Evolutionary conservation across 2,888 invertebrate genomes (phyloP).

Genomic region (Neoitamus cyanurus): DNA sequence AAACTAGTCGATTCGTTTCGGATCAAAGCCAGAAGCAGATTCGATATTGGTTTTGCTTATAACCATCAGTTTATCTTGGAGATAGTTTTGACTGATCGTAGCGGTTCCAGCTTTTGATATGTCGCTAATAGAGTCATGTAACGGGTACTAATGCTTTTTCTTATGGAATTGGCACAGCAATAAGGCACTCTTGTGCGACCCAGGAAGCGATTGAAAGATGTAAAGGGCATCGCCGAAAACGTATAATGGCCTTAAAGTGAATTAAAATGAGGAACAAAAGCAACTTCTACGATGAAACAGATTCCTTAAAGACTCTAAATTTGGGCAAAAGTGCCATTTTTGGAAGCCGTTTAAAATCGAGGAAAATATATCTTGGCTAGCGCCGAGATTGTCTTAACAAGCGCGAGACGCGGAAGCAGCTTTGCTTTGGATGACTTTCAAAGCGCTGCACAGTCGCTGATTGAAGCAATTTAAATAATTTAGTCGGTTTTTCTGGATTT

Average conservation of each 20-base stretch:
- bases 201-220: not conserved
- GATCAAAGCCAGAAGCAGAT: no score
- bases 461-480: constrained; percentile 29
- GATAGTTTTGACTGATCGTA: no score
- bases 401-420: not conserved
- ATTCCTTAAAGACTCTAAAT: not conserved
- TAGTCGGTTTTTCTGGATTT: not conserved
- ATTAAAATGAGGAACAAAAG: not conserved
- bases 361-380: not conserved
- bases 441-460: not conserved
- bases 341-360: not conserved
- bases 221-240: not conserved
- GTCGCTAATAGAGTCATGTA: no score
- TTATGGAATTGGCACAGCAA: not conserved
- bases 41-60: no score
- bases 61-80: no score
- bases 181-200: not conserved
- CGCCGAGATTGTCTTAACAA: not conserved
- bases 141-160: no score
- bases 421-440: not conserved
- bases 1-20: no score
- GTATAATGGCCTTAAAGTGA: not conserved
- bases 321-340: not conserved
- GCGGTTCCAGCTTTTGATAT: no score
- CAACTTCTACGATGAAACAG: not conserved